These are phyloP conservation scores for Ophion costatus DNA, from an alignment of 2,888 invertebrate species.

Conservation along the genomic window DNA sequence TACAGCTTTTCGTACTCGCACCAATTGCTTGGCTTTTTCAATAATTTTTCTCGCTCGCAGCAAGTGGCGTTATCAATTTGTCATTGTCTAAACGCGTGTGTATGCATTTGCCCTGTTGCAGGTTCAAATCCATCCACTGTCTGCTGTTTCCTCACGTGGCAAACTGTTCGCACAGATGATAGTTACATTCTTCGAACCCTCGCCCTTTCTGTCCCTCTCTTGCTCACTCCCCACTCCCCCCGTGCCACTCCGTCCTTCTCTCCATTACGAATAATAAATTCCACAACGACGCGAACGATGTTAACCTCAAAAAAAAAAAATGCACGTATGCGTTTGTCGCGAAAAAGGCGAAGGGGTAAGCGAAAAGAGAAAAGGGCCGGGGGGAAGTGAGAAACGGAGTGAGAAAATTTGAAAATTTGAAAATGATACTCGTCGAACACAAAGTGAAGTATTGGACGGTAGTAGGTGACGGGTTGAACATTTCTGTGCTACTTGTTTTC, in stretches of 20 bases:
- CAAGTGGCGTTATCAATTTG: background rate
- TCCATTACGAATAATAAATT: conserved; percentile 3
- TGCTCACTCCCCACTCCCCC: no score
- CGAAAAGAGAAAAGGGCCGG: no score
- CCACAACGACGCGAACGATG: background rate
- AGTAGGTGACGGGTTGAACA: conserved; percentile 20
- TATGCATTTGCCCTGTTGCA: conserved; percentile 82
- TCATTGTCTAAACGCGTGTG: background rate
- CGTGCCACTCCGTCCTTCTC: no score
- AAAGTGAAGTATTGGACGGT: conserved; percentile 7
- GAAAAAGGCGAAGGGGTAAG: background rate
- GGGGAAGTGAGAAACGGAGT: no score
- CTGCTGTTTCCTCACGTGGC: conserved; percentile 93
- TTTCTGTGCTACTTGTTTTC: background rate
- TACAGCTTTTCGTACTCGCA: no score
- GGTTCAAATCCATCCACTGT: conserved; percentile 95
- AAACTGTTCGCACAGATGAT: conserved; percentile 88
- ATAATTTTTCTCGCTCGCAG: no score
- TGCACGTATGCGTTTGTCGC: background rate
- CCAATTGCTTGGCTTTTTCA: no score
- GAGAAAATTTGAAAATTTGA: conserved; percentile 33
- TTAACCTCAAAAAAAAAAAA: background rate
- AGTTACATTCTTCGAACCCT: conserved; percentile 50
- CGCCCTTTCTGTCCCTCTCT: conserved; percentile 5
- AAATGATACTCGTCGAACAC: conserved; percentile 19